These are phyloP conservation scores for Adrianichthys oophorus DNA, from an alignment of 2,797 vertebrate species.

Conservation along the genomic window DNA sequence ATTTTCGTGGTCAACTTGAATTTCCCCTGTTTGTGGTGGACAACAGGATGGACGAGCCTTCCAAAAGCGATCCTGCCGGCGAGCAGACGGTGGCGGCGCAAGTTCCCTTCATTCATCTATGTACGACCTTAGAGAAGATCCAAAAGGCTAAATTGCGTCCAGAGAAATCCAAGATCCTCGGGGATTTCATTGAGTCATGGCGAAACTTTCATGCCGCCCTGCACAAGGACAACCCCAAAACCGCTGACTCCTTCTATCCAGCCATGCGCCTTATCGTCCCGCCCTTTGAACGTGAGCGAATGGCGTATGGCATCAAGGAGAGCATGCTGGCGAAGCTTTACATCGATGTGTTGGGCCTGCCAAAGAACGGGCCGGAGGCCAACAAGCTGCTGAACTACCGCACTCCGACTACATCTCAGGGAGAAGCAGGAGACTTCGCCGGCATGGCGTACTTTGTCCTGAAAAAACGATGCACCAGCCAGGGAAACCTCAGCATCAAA, in stretches of 20 bases:
- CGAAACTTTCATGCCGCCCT: slow-evolving; percentile 89
- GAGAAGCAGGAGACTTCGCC: slow-evolving; percentile 94
- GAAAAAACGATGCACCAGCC: slow-evolving; percentile 85
- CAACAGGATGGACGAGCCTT: slow-evolving; percentile 67
- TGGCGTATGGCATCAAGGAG: slow-evolving; percentile 98
- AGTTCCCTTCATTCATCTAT: slow-evolving; percentile 91
- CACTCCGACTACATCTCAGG: slow-evolving; percentile 82
- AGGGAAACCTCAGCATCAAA: slow-evolving; percentile 85
- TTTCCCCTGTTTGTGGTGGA: slow-evolving; percentile 26
- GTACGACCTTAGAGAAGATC: slow-evolving; percentile 88
- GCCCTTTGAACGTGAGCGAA: slow-evolving; percentile 89
- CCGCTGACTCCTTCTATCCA: slow-evolving; percentile 93
- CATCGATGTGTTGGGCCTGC: slow-evolving; percentile 90
- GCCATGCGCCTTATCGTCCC: slow-evolving; percentile 95
- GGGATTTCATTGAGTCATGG: slow-evolving; percentile 92
- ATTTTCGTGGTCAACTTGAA: background rate
- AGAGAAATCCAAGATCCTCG: slow-evolving; percentile 86
- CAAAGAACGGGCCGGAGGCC: slow-evolving; percentile 90
- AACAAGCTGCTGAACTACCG: slow-evolving; percentile 92
- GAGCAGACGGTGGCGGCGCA: slow-evolving; percentile 82
- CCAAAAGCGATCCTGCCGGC: slow-evolving; percentile 39
- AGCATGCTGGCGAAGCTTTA: slow-evolving; percentile 96
- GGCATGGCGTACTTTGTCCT: slow-evolving; percentile 91
- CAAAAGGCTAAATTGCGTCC: slow-evolving; percentile 86
- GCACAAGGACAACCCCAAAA: slow-evolving; percentile 82